A percentile compares a stretch with the other conserved stretches of the same genome.
Conservation (phyloP, 2,888 invertebrate genomes). For the Dusona sp. region DNA sequence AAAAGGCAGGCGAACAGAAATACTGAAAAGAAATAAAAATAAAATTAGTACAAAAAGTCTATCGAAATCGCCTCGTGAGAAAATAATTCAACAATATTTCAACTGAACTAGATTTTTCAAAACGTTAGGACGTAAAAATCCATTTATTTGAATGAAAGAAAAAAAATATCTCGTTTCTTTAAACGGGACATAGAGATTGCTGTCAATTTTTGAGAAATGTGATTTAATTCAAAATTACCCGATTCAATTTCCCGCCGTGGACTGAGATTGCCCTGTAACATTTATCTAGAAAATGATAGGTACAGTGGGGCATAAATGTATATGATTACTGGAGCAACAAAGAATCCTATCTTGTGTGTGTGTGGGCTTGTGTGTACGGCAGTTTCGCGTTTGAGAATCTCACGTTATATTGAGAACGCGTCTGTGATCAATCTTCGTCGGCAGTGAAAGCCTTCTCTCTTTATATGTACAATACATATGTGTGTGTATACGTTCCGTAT, state of each 20-base stretch:
- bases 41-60: neutral
- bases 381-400: conserved; percentile 43
- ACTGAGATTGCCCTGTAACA: conserved; percentile 8
- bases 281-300: conserved; percentile 44
- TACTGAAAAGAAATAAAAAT: neutral
- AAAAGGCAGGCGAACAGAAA: neutral
- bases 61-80: neutral
- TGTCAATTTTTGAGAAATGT: neutral
- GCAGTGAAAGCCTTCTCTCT: conserved; percentile 64
- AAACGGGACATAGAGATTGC: neutral
- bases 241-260: conserved; percentile 26
- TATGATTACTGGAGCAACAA: conserved; percentile 39
- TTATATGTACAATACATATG: conserved; percentile 3
- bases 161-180: neutral
- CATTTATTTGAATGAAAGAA: neutral
- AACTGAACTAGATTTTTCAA: no score
- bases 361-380: conserved; percentile 32
- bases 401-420: conserved; percentile 52
- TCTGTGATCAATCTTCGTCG: conserved; percentile 77
- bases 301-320: conserved; percentile 40
- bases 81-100: no score
- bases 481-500: conserved; percentile 20
- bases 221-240: neutral
- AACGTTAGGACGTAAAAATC: neutral
- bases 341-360: conserved; percentile 23